Base-by-base conservation (phyloP, 2,797 vertebrate species). In the Premnoplex brunnescens region DNA sequence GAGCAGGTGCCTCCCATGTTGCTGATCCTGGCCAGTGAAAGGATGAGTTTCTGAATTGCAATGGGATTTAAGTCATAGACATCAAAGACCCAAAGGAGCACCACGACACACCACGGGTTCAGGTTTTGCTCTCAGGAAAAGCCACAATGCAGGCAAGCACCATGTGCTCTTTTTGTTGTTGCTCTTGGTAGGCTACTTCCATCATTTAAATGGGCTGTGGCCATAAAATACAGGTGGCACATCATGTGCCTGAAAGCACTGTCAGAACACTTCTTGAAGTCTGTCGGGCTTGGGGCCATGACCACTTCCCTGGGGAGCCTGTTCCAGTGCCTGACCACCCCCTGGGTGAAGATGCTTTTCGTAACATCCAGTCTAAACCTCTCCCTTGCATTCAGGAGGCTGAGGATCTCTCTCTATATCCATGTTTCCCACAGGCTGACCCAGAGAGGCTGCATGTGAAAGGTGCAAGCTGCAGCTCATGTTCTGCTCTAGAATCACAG, bases 81-180 rank as follows among this genome's bases (percentile, higher is more conserved):
- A 76, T 9, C 51, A 55, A 82, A 78, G 73, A 86, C n/a, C 12
- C n/a, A 79, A 54, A 89, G 69, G 30, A 83, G 12, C 48, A 44
- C 2, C 17, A 62, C 12, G 46, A 72, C 12, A 12, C 0, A 0
- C 6, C 48, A 54, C 30, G 10, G 22, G 5, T 14, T 63, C 68
- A 75, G 19, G 28, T 51, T 84, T 72, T 51, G 9, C 37, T 59
- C 37, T 73, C 30, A 71, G 39, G 5, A 5, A 37, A 84, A 93
- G 26, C 27, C 0, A 0, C 75, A 27, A 30, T n/a, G 28, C 24
- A 44, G n/a, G 32, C 17, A 66, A 76, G 34, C 28, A 43, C 36
- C 22, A 18, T 8, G 22, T 14, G 23, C 12, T 84, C 6, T 6
- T 88, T 71, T 32, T 52, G 46, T 30, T 71, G 36, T 19, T 89